Evolutionary conservation across 2,113 vertebrate genomes (phyloP).

Genomic region (Platichthys flesus): DNA sequence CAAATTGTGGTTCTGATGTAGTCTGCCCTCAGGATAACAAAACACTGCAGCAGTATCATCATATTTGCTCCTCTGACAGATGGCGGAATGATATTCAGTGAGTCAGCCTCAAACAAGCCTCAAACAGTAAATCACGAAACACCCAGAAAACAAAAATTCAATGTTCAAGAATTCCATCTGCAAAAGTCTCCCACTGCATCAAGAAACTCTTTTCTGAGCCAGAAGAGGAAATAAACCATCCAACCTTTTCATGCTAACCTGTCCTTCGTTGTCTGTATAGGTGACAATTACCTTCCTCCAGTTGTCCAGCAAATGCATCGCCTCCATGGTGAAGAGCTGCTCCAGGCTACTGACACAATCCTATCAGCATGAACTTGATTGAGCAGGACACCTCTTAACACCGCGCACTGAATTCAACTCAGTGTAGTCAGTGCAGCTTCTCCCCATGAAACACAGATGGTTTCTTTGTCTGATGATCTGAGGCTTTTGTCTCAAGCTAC

Average conservation of each 20-base stretch:
- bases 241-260: background rate
- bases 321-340: constrained; percentile 63
- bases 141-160: constrained; percentile 34
- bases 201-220: constrained; percentile 11
- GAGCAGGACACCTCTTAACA: constrained; percentile 8
- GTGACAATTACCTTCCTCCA: constrained; percentile 70
- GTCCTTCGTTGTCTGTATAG: background rate
- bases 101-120: constrained; percentile 14
- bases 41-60: constrained; percentile 33
- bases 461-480: constrained; percentile 38
- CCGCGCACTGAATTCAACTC: background rate
- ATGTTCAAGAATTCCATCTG: constrained; percentile 16
- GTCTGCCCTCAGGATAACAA: constrained; percentile 45
- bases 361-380: constrained; percentile 29
- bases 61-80: constrained; percentile 45
- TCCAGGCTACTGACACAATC: constrained; percentile 28
- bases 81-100: constrained; percentile 20
- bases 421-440: background rate
- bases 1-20: constrained; percentile 50
- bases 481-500: constrained; percentile 36
- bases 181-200: constrained; percentile 11
- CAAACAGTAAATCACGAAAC: constrained; percentile 40
- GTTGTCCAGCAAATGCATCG: constrained; percentile 62
- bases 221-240: background rate
- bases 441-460: constrained; percentile 5